phyloP scores from a whole-genome alignment of 2,113 vertebrate species.

The Electrona antarctica region DNA sequence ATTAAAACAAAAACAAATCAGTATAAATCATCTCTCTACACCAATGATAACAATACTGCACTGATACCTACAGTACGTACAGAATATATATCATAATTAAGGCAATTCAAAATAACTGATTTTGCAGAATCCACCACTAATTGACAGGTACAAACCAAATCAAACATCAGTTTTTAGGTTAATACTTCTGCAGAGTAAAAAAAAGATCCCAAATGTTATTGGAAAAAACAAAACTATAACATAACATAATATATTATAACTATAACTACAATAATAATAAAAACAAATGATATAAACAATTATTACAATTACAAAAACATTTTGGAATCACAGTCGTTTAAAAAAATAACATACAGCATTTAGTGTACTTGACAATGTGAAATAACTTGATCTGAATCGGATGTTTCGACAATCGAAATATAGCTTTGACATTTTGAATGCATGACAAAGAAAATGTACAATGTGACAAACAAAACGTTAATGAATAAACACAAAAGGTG shows the following conservation, averaged over 20 bases:
- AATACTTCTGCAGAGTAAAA: constrained; percentile 36
- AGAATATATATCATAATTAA: constrained; percentile 62
- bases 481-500: background rate
- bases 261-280: constrained; percentile 47
- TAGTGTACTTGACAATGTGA: constrained; percentile 42
- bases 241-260: too few species aligned
- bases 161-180: constrained; percentile 41
- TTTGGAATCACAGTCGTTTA: constrained; percentile 57
- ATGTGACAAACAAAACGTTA: constrained; percentile 10
- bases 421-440: constrained; percentile 60
- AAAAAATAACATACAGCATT: constrained; percentile 41
- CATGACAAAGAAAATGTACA: constrained; percentile 28
- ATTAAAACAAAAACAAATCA: constrained; percentile 27
- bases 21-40: constrained; percentile 23
- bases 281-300: constrained; percentile 51
- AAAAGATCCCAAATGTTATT: constrained; percentile 32
- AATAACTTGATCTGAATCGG: constrained; percentile 48
- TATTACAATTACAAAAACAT: constrained; percentile 54
- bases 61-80: constrained; percentile 21
- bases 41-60: constrained; percentile 26
- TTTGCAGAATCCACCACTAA: constrained; percentile 33
- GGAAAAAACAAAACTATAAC: constrained; percentile 37
- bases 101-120: constrained; percentile 62
- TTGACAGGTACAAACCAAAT: constrained; percentile 37
- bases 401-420: constrained; percentile 51